These are phyloP conservation scores for Halichoerus grypus DNA, from an alignment of 2,113 vertebrate genomes.

Conservation along the genomic window DNA sequence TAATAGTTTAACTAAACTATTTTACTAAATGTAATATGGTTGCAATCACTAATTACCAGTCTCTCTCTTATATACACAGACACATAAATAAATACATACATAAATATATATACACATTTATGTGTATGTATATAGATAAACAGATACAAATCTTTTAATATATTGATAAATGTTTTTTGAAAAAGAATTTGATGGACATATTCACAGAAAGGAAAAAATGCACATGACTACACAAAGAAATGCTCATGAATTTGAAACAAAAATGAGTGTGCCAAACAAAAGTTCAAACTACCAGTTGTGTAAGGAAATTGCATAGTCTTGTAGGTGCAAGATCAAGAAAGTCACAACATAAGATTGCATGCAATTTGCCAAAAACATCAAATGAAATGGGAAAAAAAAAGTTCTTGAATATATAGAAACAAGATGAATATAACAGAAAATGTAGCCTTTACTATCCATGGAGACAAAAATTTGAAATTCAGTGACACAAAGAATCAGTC, in stretches of 20 bases:
- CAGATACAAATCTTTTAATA: background rate
- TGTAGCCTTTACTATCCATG: background rate
- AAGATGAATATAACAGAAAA: background rate
- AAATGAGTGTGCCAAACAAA: background rate
- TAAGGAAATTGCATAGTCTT: background rate
- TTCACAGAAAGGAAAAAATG: background rate
- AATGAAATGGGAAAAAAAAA: background rate
- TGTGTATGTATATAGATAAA: background rate
- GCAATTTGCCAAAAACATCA: background rate
- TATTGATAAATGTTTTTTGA: background rate
- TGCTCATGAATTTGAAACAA: background rate
- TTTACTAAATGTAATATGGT: background rate
- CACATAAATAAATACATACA: background rate
- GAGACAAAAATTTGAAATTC: background rate
- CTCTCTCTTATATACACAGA: background rate
- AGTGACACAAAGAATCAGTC: background rate
- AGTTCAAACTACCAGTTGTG: background rate
- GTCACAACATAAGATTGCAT: background rate
- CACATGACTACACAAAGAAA: background rate
- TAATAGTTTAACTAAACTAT: background rate
- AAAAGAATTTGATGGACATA: background rate
- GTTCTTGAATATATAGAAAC: background rate
- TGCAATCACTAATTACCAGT: background rate
- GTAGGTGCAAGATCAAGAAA: background rate
- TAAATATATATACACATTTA: background rate